A percentile compares a stretch with the other conserved stretches of the same genome.
These are phyloP conservation scores for Drosophila ogumai DNA, from an alignment of 1,140 invertebrate genomes.

Conservation along the genomic window DNA sequence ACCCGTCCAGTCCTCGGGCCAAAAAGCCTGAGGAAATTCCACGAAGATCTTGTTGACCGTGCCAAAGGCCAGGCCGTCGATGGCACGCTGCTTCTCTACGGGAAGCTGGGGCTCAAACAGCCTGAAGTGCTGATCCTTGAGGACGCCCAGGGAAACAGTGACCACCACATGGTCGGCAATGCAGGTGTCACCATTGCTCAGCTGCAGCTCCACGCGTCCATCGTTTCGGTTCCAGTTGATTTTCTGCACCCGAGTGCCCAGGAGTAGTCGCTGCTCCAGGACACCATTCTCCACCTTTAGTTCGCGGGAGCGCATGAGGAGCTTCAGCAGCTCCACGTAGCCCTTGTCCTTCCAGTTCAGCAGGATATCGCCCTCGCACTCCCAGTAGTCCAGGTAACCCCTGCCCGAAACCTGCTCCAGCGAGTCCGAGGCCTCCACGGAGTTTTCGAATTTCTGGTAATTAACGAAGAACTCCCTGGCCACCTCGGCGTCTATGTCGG, in stretches of 20 bases:
- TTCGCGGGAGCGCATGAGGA: constrained; percentile 86
- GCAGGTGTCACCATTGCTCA: constrained; percentile 87
- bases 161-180: constrained; percentile 89
- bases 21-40: constrained; percentile 89
- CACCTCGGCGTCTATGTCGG: constrained; percentile 77
- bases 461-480: constrained; percentile 86
- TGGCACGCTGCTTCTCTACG: constrained; percentile 87
- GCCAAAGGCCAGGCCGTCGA: constrained; percentile 89
- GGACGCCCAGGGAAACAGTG: constrained; percentile 89
- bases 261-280: constrained; percentile 83
- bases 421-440: constrained; percentile 87
- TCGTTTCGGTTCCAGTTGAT: constrained; percentile 85
- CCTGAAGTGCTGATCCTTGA: constrained; percentile 87
- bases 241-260: constrained; percentile 85
- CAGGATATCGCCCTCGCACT: constrained; percentile 87
- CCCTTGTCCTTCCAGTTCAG: constrained; percentile 88
- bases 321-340: constrained; percentile 87
- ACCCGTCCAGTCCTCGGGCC: constrained; percentile 86
- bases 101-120: constrained; percentile 88
- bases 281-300: constrained; percentile 67
- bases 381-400: constrained; percentile 86
- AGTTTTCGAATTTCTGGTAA: constrained; percentile 86
- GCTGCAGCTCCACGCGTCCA: constrained; percentile 85
- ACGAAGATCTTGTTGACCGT: constrained; percentile 92
- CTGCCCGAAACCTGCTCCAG: constrained; percentile 88